Percentiles rank a stretch among this genome's conserved stretches.
Conservation (phyloP, 2,113 vertebrate species). For the Megaleporinus macrocephalus region DNA sequence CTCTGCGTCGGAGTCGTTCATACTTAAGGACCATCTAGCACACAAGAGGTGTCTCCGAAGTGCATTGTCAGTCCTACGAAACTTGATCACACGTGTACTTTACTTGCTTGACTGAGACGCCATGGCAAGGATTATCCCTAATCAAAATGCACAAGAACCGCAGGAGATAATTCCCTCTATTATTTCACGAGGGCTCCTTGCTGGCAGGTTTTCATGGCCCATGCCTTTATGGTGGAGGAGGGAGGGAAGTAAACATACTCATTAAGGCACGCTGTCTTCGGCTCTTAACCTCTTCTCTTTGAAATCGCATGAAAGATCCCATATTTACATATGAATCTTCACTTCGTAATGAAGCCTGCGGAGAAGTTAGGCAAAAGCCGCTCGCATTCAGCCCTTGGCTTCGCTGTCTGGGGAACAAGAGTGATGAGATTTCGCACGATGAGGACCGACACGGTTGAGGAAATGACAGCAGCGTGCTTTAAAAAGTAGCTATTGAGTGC, state of each 20-base stretch:
- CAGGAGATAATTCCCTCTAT: constrained; percentile 45
- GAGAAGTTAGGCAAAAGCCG: constrained; percentile 28
- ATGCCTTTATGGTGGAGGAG: constrained; percentile 14
- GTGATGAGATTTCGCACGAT: constrained; percentile 30
- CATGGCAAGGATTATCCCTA: constrained; percentile 26
- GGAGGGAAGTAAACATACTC: constrained; percentile 39
- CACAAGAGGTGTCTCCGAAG: constrained; percentile 1
- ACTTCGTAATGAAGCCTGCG: constrained; percentile 39
- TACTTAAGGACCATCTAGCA: not conserved
- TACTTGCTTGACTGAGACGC: constrained; percentile 36
- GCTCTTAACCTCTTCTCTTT: constrained; percentile 56
- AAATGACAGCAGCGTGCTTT: constrained; percentile 29
- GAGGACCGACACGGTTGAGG: constrained; percentile 26
- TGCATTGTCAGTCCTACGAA: not conserved
- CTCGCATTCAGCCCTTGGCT: constrained; percentile 5
- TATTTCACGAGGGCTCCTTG: constrained; percentile 39
- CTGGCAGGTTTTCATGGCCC: constrained; percentile 37
- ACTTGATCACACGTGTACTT: constrained; percentile 19
- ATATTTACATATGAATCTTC: constrained; percentile 60
- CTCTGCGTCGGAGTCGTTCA: not conserved
- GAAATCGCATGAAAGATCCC: constrained; percentile 57
- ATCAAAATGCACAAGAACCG: constrained; percentile 40
- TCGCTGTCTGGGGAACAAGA: constrained; percentile 16
- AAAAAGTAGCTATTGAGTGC: constrained; percentile 10
- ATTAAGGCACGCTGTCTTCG: constrained; percentile 52